Conservation (phyloP, 30 jellyfish, hydroid and myxozoan species). For the Hydra vulgaris region DNA sequence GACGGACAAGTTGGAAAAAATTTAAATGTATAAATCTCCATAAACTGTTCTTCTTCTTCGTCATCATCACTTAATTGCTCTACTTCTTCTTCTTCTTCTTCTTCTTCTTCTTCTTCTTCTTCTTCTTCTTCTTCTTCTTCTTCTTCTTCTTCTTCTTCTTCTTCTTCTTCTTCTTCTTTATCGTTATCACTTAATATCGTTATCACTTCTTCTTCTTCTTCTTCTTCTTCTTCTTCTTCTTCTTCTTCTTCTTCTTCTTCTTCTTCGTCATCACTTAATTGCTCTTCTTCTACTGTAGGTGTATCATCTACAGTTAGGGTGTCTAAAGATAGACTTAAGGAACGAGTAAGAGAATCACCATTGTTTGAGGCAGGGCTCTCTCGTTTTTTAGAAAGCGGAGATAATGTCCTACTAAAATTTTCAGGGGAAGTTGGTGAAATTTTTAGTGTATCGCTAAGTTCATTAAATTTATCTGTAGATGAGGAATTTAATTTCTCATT, state of each 20-base stretch:
- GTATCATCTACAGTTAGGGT: neutral
- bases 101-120: too few relatives aligned
- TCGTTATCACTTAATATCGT: neutral
- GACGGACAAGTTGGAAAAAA: too few relatives aligned
- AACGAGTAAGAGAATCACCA: neutral
- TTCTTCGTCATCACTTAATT: neutral
- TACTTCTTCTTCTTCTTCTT: too few relatives aligned
- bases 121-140: too few relatives aligned
- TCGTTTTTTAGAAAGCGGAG: neutral
- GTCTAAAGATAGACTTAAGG: neutral
- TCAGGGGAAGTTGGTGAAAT: neutral
- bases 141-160: too few relatives aligned
- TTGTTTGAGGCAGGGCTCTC: neutral
- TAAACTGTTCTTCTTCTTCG: too few relatives aligned
- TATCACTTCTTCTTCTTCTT: neutral
- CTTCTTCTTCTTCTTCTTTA: neutral
- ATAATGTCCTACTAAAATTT: neutral
- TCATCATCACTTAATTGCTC: too few relatives aligned
- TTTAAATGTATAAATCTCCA: too few relatives aligned
- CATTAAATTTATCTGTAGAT: neutral
- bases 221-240: neutral
- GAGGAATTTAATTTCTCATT: neutral
- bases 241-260: neutral
- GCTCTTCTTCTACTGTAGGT: neutral
- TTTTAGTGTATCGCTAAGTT: neutral